Percentiles rank a stretch among this genome's conserved stretches.
These are phyloP conservation scores for Hydrolagus affinis DNA, from an alignment of 2,113 vertebrate genomes.

Conservation along the genomic window DNA sequence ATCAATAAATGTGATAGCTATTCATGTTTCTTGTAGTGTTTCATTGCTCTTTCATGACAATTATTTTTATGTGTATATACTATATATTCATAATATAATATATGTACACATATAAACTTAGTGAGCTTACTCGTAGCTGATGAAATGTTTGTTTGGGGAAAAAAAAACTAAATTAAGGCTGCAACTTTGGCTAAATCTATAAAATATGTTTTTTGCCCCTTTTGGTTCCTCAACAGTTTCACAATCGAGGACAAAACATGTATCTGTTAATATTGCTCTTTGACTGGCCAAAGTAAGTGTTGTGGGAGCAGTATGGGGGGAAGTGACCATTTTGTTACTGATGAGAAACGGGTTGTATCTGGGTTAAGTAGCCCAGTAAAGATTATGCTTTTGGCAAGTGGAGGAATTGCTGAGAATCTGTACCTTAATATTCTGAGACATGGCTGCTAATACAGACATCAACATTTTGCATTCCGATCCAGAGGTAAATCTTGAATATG, in stretches of 20 bases:
- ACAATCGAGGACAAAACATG: not conserved
- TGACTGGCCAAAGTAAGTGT: too few relatives aligned
- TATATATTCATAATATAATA: too few relatives aligned
- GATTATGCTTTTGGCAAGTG: not conserved
- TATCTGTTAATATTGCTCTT: not conserved
- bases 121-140: not conserved
- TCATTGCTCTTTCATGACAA: not conserved
- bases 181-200: not conserved
- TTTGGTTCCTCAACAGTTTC: not conserved
- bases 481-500: not conserved
- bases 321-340: not conserved
- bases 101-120: not conserved
- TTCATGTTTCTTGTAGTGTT: constrained; percentile 27
- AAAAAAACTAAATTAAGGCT: not conserved
- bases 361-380: too few relatives aligned
- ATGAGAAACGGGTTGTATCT: not conserved
- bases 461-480: not conserved
- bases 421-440: not conserved
- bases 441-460: not conserved
- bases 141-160: not conserved
- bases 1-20: constrained; percentile 31
- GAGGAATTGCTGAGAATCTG: not conserved
- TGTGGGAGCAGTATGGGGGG: not conserved
- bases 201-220: not conserved
- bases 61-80: too few relatives aligned